Conservation (phyloP, 1,140 invertebrate species). For the Daktulosphaira vitifoliae region DNA sequence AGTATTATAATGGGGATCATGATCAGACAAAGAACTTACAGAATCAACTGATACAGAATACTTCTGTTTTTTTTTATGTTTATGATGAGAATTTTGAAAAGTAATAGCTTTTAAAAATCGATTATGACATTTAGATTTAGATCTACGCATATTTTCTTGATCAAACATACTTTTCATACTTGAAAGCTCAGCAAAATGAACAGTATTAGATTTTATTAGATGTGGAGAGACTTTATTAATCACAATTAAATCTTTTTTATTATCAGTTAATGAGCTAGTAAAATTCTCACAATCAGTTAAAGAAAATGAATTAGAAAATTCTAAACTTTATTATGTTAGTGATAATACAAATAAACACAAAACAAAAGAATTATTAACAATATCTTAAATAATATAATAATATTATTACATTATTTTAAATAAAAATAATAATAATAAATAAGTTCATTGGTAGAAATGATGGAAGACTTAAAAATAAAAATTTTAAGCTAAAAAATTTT, state of each 20-base stretch:
- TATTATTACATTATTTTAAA: not conserved
- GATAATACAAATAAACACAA: not conserved
- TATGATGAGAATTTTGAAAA: conserved; percentile 21
- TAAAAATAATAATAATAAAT: not conserved
- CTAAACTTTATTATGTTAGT: conserved; percentile 10
- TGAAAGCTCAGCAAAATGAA: conserved; percentile 23
- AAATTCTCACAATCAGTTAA: conserved; percentile 2
- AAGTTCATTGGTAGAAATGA: not conserved
- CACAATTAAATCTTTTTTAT: not conserved
- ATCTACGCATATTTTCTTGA: conserved; percentile 24
- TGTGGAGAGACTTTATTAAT: conserved; percentile 17
- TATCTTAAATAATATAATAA: not conserved
- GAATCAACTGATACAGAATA: conserved; percentile 8
- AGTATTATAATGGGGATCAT: conserved; percentile 22
- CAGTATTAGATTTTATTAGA: conserved; percentile 22
- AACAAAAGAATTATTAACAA: conserved; percentile 12
- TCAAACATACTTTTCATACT: conserved; percentile 29
- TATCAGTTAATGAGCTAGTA: conserved; percentile 14
- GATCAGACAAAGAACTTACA: conserved; percentile 28
- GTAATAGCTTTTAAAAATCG: conserved; percentile 26
- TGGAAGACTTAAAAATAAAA: too few relatives aligned
- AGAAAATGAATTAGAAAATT: conserved; percentile 5
- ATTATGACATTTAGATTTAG: conserved; percentile 13
- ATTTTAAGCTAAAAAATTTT: too few relatives aligned
- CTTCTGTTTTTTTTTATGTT: conserved; percentile 23